Percentiles rank a stretch among this genome's conserved stretches.
phyloP scores from a whole-genome alignment of 2,797 vertebrate genomes.

The Catamblyrhynchus diadema region DNA sequence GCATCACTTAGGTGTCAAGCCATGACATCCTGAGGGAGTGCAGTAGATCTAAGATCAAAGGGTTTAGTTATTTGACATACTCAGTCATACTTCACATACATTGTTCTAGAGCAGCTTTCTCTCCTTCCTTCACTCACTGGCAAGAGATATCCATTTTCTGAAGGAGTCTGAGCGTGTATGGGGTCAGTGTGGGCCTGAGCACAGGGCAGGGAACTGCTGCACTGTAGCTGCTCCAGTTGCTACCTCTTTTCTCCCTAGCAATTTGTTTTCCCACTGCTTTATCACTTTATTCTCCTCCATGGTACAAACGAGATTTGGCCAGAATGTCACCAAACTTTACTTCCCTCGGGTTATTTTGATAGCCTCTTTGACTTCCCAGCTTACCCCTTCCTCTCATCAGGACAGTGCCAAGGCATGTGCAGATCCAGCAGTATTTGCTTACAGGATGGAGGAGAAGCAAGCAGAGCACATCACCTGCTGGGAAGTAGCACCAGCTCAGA shows the following conservation, averaged over 20 bases:
- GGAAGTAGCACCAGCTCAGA: neutral
- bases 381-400: neutral
- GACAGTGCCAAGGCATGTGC: neutral
- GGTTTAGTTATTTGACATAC: neutral
- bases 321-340: neutral
- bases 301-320: neutral
- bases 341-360: fast-evolving
- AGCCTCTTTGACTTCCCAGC: neutral
- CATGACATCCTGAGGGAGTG: too few relatives aligned
- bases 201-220: neutral
- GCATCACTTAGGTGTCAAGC: neutral
- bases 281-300: neutral
- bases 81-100: fast-evolving
- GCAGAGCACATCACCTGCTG: neutral
- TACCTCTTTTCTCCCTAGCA: neutral
- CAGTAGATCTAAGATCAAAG: neutral
- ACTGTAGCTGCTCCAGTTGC: neutral
- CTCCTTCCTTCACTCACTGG: neutral
- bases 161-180: neutral
- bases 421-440: neutral
- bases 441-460: neutral
- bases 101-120: neutral
- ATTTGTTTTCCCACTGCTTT: neutral
- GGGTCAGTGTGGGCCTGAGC: neutral
- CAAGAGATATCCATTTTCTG: neutral